Evolutionary conservation across 1,140 invertebrate genomes (phyloP).

Genomic region (Lasioglossum albipes): DNA sequence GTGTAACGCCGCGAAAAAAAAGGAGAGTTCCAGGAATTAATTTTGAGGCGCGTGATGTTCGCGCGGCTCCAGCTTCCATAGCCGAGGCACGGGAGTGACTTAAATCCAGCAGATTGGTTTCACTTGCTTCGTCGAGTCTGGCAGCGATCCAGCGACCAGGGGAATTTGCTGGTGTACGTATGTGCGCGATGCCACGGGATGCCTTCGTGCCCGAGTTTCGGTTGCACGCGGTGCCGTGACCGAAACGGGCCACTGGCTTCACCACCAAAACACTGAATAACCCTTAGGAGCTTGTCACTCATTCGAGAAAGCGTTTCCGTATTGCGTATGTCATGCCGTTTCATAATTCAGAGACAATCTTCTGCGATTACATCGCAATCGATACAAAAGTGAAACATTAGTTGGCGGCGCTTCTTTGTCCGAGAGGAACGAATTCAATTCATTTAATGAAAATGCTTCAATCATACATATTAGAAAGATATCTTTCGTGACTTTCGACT

Average conservation of each 20-base stretch:
- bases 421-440: too few species aligned
- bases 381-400: too few species aligned
- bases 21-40: slow-evolving; percentile 27
- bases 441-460: too few species aligned
- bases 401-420: too few species aligned
- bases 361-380: too few species aligned
- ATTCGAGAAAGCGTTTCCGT: background rate
- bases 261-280: background rate
- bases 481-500: too few species aligned
- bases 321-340: background rate
- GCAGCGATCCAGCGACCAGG: slow-evolving; percentile 46
- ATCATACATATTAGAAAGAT: too few species aligned
- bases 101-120: slow-evolving; percentile 61
- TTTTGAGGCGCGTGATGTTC: slow-evolving; percentile 25
- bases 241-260: slow-evolving; percentile 20
- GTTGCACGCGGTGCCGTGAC: slow-evolving; percentile 1
- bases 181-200: slow-evolving; percentile 10
- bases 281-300: background rate
- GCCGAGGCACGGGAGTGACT: slow-evolving; percentile 44
- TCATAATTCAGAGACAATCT: background rate
- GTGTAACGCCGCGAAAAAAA: background rate
- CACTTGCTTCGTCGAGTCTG: slow-evolving; percentile 43
- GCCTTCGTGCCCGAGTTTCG: slow-evolving; percentile 39
- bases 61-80: slow-evolving; percentile 21
- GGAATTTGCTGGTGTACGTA: slow-evolving; percentile 12